These are phyloP conservation scores for Halcyon chelicuti DNA, from an alignment of 2,797 vertebrate genomes.

Conservation along the genomic window DNA sequence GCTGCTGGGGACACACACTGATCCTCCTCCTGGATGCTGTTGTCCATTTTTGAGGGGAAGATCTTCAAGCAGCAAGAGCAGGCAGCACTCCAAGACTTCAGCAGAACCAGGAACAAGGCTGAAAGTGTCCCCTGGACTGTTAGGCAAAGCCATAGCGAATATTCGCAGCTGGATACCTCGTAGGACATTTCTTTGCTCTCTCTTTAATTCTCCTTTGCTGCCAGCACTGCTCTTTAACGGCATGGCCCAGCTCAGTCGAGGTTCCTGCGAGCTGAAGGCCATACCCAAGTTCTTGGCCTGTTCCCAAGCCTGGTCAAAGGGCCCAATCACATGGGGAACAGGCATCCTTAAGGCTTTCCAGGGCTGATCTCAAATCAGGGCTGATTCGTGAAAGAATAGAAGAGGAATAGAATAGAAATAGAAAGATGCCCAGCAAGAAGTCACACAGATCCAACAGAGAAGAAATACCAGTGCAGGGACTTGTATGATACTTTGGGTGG, in stretches of 20 bases:
- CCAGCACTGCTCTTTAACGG: not conserved
- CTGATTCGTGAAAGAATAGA: not conserved
- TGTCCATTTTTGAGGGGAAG: not conserved
- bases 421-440: not conserved
- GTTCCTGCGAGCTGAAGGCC: not conserved
- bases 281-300: not conserved
- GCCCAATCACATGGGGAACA: not conserved
- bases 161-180: not conserved
- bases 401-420: no score
- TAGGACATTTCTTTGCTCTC: not conserved
- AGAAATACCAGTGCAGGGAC: not conserved
- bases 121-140: not conserved
- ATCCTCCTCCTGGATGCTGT: not conserved
- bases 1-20: not conserved
- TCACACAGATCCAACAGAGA: not conserved
- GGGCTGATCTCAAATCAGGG: not conserved
- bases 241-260: accelerated
- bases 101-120: not conserved
- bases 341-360: not conserved
- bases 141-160: not conserved
- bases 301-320: not conserved
- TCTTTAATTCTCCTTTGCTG: not conserved
- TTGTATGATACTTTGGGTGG: not conserved
- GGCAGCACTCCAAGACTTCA: not conserved
- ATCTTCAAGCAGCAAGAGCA: not conserved